Percentiles rank a stretch among this genome's conserved stretches.
Evolutionary conservation across 2,797 vertebrate species (phyloP).

Genomic region (Anas bernieri): DNA sequence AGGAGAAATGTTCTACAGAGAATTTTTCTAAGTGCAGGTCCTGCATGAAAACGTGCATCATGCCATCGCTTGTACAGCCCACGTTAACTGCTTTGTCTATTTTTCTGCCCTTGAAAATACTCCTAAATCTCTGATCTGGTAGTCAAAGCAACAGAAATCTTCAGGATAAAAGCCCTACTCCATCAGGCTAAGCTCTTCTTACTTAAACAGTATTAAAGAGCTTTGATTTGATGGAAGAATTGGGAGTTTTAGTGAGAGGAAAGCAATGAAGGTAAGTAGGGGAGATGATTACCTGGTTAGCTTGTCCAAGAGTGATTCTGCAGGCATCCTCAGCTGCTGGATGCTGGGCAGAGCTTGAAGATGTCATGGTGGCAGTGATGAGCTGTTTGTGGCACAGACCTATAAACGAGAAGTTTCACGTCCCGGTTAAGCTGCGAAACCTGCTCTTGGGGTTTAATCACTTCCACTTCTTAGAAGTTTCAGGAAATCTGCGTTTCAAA

Average conservation of each 20-base stretch:
- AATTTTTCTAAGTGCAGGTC: neutral
- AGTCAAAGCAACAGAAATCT: neutral
- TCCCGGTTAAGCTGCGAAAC: neutral
- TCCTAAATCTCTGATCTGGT: neutral
- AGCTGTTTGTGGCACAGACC: conserved; percentile 63
- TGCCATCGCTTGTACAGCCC: too few species aligned
- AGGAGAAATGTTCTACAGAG: neutral
- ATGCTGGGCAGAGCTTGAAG: conserved; percentile 79
- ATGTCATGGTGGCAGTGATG: conserved; percentile 83
- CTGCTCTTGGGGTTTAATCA: neutral
- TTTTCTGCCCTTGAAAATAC: neutral
- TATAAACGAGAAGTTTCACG: neutral
- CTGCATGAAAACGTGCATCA: neutral
- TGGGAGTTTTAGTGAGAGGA: neutral
- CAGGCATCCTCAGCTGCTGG: conserved; percentile 82
- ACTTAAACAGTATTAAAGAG: neutral
- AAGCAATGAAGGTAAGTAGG: neutral
- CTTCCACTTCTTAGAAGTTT: neutral
- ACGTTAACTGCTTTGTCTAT: neutral
- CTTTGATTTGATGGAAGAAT: neutral
- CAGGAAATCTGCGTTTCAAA: neutral
- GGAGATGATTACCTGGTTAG: conserved; percentile 82
- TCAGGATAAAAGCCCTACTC: neutral
- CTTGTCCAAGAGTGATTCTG: conserved; percentile 83
- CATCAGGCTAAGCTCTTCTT: neutral